These are phyloP conservation scores for Clarias laeviceps DNA, from an alignment of 2,797 vertebrate genomes.

Conservation along the genomic window DNA sequence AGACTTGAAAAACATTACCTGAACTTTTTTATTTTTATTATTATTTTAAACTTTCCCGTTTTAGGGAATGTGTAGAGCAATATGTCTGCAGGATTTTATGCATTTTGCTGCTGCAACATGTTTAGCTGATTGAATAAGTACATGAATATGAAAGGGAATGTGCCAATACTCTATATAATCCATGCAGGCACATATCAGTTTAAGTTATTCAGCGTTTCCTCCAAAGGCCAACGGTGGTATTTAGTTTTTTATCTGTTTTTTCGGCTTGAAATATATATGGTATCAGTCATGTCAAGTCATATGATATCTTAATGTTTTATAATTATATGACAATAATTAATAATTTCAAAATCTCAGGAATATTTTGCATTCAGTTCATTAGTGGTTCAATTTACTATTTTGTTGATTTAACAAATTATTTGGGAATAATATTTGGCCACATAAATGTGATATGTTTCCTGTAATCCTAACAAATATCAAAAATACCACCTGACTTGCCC, in stretches of 20 bases:
- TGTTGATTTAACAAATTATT: neutral
- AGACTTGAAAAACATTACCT: neutral
- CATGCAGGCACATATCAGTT: neutral
- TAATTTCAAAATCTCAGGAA: neutral
- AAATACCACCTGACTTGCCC: slow-evolving; percentile 66
- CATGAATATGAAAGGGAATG: neutral
- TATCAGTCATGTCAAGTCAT: neutral
- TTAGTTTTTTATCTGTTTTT: neutral
- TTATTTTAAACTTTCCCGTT: neutral
- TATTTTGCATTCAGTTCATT: neutral
- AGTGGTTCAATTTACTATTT: neutral
- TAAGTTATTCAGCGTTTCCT: neutral
- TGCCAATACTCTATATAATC: neutral
- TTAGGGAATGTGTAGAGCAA: neutral
- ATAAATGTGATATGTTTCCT: slow-evolving; percentile 48
- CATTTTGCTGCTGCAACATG: neutral
- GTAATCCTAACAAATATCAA: slow-evolving; percentile 64
- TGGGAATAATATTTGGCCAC: neutral
- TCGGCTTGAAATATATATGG: neutral
- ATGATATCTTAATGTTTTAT: neutral
- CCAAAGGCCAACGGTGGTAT: neutral
- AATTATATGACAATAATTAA: neutral
- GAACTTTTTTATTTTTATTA: neutral
- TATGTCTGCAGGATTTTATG: neutral
- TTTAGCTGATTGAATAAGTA: neutral